phyloP scores from a whole-genome alignment of 2,113 vertebrate species.

The Phocoena phocoena region DNA sequence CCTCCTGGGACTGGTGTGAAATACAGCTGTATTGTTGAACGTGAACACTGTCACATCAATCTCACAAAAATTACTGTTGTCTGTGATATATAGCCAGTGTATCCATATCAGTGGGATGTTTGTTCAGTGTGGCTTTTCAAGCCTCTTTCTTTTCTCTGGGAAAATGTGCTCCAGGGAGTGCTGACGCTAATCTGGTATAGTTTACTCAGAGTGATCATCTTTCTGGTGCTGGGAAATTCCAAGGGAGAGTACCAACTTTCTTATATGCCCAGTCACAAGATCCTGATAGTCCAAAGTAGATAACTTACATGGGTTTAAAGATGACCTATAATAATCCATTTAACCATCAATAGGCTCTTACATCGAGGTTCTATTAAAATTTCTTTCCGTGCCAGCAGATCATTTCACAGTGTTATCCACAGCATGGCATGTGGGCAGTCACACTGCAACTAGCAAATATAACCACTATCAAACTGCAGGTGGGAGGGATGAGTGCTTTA shows the following conservation, averaged over 20 bases:
- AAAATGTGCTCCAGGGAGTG: too few relatives aligned
- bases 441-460: not conserved
- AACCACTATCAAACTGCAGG: not conserved
- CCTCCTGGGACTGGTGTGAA: not conserved
- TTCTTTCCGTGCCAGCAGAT: not conserved
- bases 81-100: not conserved
- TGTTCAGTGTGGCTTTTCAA: not conserved
- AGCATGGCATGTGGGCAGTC: not conserved
- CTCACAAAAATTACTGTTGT: not conserved
- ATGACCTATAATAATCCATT: not conserved
- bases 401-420: not conserved
- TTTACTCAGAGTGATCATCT: not conserved
- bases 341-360: not conserved
- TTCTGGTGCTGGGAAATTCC: not conserved
- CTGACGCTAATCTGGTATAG: not conserved
- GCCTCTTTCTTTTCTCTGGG: not conserved
- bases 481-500: not conserved
- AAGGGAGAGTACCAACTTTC: not conserved
- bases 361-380: not conserved
- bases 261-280: not conserved
- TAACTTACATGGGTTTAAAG: not conserved
- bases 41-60: not conserved
- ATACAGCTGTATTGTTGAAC: not conserved
- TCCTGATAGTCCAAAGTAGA: not conserved
- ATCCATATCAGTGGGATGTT: not conserved